phyloP scores from a whole-genome alignment of 1,140 invertebrate genomes.

The Drosophila simulans region DNA sequence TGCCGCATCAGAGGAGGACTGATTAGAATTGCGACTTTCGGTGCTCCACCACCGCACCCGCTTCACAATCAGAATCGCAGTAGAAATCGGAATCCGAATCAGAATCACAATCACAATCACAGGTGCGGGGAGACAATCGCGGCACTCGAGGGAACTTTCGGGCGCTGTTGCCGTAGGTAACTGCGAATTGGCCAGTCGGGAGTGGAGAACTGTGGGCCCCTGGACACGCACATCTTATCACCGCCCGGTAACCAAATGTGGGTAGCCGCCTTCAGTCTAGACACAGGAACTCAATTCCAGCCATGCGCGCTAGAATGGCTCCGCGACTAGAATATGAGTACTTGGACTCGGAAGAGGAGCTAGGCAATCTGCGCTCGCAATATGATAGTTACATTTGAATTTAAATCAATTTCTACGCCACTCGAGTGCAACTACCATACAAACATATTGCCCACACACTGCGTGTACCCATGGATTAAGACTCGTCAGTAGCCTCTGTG shows the following conservation, averaged over 20 bases:
- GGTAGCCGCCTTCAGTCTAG: slow-evolving; percentile 3
- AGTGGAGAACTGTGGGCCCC: slow-evolving; percentile 6
- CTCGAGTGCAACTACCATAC: slow-evolving; percentile 2
- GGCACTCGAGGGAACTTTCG: slow-evolving; percentile 1
- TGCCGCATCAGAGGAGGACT: slow-evolving; percentile 18
- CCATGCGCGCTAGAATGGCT: too few species aligned
- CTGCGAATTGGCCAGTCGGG: slow-evolving; percentile 16
- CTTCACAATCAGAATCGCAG: neutral
- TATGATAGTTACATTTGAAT: slow-evolving; percentile 3
- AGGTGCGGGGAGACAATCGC: slow-evolving; percentile 4
- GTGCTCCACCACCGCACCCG: neutral
- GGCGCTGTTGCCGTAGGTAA: slow-evolving; percentile 49
- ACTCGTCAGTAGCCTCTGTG: slow-evolving; percentile 20
- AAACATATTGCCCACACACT: neutral
- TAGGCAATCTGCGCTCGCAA: slow-evolving; percentile 1
- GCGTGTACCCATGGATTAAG: slow-evolving; percentile 18
- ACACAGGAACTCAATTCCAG: neutral
- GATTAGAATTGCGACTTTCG: slow-evolving; percentile 24
- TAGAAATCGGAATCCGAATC: neutral
- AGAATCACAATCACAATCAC: neutral
- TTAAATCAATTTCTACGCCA: slow-evolving; percentile 25
- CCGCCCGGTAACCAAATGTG: slow-evolving; percentile 52
- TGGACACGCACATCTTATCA: slow-evolving; percentile 55
- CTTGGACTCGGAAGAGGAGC: neutral
- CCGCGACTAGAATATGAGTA: neutral